These are phyloP conservation scores for Menura novaehollandiae DNA, from an alignment of 2,113 vertebrate species.

Conservation along the genomic window DNA sequence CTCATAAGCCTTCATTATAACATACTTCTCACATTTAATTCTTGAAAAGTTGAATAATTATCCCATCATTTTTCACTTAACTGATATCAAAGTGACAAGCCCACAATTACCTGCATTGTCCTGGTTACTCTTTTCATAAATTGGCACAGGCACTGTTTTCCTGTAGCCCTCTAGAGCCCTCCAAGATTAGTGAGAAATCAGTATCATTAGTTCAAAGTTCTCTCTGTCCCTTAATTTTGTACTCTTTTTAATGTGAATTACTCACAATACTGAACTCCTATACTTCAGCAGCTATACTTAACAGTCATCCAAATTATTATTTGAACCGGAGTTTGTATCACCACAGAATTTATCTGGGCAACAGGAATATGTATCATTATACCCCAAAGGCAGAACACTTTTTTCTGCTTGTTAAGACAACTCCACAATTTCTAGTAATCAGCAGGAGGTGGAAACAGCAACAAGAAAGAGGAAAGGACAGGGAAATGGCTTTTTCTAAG, in stretches of 20 bases:
- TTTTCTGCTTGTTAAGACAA: neutral
- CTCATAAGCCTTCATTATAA: neutral
- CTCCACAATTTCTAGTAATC: neutral
- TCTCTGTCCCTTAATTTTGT: neutral
- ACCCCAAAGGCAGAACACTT: neutral
- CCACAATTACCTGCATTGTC: neutral
- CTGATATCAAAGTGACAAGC: neutral
- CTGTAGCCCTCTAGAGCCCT: neutral
- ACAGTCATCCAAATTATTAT: neutral
- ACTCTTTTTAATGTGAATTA: neutral
- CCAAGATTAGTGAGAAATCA: neutral
- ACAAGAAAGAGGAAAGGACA: neutral
- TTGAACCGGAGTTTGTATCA: neutral
- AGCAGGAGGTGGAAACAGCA: neutral
- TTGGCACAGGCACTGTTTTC: neutral
- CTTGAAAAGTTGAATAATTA: neutral
- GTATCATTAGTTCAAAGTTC: neutral
- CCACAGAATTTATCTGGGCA: neutral
- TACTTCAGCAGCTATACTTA: neutral
- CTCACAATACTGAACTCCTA: neutral
- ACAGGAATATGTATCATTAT: neutral
- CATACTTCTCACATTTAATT: neutral
- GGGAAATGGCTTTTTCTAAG: neutral
- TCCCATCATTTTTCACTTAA: constrained; percentile 17
- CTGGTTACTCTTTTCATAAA: neutral